These are phyloP conservation scores for Nomia melanderi DNA, from an alignment of 1,140 invertebrate genomes.

Conservation along the genomic window DNA sequence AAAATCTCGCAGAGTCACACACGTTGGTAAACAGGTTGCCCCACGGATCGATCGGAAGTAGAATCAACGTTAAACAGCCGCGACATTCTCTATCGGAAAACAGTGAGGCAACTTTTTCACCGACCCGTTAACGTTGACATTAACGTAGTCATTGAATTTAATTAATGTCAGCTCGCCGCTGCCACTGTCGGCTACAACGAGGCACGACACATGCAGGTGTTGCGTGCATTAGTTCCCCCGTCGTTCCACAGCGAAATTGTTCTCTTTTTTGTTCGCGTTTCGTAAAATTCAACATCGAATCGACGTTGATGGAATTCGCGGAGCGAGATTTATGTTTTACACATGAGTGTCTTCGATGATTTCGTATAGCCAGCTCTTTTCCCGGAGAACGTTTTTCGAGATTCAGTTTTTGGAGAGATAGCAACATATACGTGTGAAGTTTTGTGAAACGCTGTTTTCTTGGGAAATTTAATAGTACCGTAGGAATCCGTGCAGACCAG, in stretches of 20 bases:
- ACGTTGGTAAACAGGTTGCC: neutral
- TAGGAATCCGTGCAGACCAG: no score
- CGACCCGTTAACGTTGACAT: conserved; percentile 29
- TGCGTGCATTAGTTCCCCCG: neutral
- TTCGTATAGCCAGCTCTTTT: no score
- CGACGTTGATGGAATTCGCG: neutral
- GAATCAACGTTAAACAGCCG: conserved; percentile 28
- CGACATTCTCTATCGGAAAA: conserved; percentile 38
- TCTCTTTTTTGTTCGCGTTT: neutral
- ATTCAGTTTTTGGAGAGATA: no score
- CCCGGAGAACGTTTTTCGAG: no score
- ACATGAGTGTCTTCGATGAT: no score
- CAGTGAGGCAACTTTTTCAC: conserved; percentile 44
- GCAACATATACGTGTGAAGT: no score
- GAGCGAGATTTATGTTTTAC: no score
- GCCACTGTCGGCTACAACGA: neutral
- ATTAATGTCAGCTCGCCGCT: conserved; percentile 35
- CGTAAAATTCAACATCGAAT: neutral
- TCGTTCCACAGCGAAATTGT: neutral
- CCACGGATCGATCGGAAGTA: neutral
- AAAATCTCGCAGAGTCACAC: neutral
- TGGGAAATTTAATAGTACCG: no score
- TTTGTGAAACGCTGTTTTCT: no score
- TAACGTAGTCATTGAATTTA: conserved; percentile 46
- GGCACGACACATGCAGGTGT: neutral